These are phyloP conservation scores for Ochotona curzoniae DNA, from an alignment of 2,113 vertebrate species.

Conservation along the genomic window DNA sequence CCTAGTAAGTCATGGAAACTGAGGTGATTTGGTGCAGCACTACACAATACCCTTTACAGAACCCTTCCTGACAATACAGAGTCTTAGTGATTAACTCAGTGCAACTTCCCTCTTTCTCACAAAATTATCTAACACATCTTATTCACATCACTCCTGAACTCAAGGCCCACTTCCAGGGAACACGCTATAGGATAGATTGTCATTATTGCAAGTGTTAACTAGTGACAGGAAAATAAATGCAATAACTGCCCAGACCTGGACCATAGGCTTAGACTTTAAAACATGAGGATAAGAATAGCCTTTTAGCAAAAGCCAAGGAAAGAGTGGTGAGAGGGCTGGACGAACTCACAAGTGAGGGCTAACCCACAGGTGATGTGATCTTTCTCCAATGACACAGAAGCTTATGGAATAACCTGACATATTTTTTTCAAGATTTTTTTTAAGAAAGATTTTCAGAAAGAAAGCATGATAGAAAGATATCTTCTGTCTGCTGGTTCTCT, in stretches of 20 bases:
- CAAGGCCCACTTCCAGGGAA: neutral
- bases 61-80: neutral
- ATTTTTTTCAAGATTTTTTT: too few species aligned
- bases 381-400: neutral
- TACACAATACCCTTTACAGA: rapidly evolving
- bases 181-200: neutral
- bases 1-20: neutral
- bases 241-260: neutral
- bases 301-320: neutral
- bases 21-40: neutral
- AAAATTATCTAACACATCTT: conserved; percentile 5
- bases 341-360: neutral
- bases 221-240: neutral
- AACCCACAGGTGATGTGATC: neutral
- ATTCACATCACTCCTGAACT: neutral
- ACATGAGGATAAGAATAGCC: neutral
- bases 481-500: too few species aligned
- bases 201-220: neutral
- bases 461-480: too few species aligned
- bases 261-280: neutral
- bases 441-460: too few species aligned
- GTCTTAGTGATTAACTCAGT: neutral
- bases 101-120: neutral
- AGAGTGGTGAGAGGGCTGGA: neutral
- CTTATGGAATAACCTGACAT: neutral